These are phyloP conservation scores for Agriopis leucophaearia DNA, from an alignment of 2,888 invertebrate genomes.

Conservation along the genomic window DNA sequence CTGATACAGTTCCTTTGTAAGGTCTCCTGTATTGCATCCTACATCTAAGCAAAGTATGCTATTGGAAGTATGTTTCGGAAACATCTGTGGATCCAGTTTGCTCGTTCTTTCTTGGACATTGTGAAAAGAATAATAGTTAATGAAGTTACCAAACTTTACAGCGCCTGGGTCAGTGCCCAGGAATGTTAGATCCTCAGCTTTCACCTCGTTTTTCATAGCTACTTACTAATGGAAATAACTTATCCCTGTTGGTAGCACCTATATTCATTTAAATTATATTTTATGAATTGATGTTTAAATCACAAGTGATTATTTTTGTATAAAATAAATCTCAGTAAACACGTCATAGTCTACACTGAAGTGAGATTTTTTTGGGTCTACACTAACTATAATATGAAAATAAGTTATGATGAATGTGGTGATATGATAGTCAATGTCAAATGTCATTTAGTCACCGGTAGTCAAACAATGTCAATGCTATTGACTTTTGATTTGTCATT, in stretches of 20 bases:
- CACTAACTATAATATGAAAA: too few species aligned
- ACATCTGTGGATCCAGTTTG: slow-evolving; percentile 82
- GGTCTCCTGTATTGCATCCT: slow-evolving; percentile 93
- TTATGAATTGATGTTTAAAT: background rate
- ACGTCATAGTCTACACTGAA: too few species aligned
- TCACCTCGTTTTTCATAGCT: slow-evolving; percentile 48
- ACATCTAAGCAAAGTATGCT: slow-evolving; percentile 88
- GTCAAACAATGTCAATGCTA: too few species aligned
- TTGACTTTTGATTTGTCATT: too few species aligned
- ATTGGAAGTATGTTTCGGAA: slow-evolving; percentile 54
- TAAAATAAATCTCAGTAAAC: too few species aligned
- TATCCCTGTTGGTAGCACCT: background rate
- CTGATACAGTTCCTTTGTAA: slow-evolving; percentile 87
- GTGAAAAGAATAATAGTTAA: slow-evolving; percentile 95
- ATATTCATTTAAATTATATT: background rate
- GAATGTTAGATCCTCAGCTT: slow-evolving; percentile 68
- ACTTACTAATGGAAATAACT: background rate
- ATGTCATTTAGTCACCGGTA: too few species aligned
- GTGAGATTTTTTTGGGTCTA: too few species aligned
- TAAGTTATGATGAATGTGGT: too few species aligned
- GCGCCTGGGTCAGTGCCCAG: slow-evolving; percentile 90
- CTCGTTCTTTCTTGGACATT: slow-evolving; percentile 89
- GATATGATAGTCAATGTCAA: too few species aligned
- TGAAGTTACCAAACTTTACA: slow-evolving; percentile 93
- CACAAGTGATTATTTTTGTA: too few species aligned